Conservation (phyloP, 2,888 invertebrate species). For the Caenorhabditis panamensis region DNA sequence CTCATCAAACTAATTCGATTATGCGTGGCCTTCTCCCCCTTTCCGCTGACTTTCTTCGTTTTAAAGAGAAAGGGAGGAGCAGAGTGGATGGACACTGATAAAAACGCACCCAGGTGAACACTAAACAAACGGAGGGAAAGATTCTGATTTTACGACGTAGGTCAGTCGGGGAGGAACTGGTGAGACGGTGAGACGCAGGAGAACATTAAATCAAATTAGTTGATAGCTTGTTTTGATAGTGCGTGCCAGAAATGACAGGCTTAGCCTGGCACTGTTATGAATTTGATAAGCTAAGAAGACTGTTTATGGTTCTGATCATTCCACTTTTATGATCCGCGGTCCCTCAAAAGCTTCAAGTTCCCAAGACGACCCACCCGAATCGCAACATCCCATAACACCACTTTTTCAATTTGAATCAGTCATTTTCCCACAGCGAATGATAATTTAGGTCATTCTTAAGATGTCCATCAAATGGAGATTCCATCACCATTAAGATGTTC, state of each 20-base stretch:
- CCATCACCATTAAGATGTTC: slow-evolving; percentile 5
- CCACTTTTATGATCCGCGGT: not conserved
- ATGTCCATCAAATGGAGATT: slow-evolving; percentile 23
- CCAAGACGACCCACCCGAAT: too few relatives aligned
- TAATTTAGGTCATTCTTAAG: slow-evolving; percentile 17
- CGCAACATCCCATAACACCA: not conserved
- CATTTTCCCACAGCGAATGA: slow-evolving; percentile 5
- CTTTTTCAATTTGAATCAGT: not conserved
- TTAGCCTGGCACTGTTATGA: slow-evolving; percentile 32
- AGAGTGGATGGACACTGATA: slow-evolving; percentile 28
- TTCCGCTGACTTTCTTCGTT: not conserved
- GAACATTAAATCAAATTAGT: slow-evolving; percentile 56
- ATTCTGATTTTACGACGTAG: slow-evolving; percentile 44
- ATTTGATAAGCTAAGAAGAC: slow-evolving; percentile 24
- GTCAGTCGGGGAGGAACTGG: slow-evolving; percentile 28
- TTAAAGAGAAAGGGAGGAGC: slow-evolving; percentile 42
- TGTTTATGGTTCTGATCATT: slow-evolving; percentile 5
- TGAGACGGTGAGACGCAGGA: slow-evolving; percentile 17
- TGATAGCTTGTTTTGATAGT: slow-evolving; percentile 54
- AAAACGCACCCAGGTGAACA: slow-evolving; percentile 46
- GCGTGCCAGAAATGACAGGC: slow-evolving; percentile 29
- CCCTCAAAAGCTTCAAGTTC: too few relatives aligned
- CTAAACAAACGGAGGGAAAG: slow-evolving; percentile 27
- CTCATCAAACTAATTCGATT: slow-evolving; percentile 59
- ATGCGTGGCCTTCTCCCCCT: slow-evolving; percentile 14